Base-by-base conservation (phyloP, 2,888 invertebrate species). In the Diaphora mendica region DNA sequence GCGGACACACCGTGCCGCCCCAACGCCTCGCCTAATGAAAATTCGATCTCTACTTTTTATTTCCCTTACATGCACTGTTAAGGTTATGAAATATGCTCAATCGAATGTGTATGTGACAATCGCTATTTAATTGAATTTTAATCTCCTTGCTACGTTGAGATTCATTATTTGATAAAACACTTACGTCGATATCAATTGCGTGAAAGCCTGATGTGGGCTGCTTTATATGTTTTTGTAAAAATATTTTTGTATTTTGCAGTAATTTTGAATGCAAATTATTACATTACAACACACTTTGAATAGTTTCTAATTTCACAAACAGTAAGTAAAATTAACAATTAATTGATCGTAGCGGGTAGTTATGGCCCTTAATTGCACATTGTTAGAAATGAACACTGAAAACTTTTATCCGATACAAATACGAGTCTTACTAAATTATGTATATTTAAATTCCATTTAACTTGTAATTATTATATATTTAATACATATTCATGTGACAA, bases 11-110 rank as follows among this genome's bases (percentile, higher is more conserved):
- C 90, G 95, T 93, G 92, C 95, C 94, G 94, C 95, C 91, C 93
- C 91, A 91, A 93, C 94, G 94, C 95, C 92, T 94, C 92, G 89
- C 90, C 92, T 95, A 95, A 95, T 95, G 95, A 95, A 95, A 95
- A 94, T 92, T 92, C 93, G 88, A 93, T 94, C 93, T 91, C 87
- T 92, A 91, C 91, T 92, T 93, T 93, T 91, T 92, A 88, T 87
- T 89, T 86, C 83, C 84, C 83, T 82, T 86, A 86, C 86, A 87
- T 78, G 82, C 82, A 82, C 88, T 87, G 89, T 82, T 87, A 89
- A 89, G 86, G 86, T 88, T 88, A 89, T 85, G 86, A 88, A 82
- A 78, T 78, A 89, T 86, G 86, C 85, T 88, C 89, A 88, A 89
- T 89, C 83, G 85, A 87, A 89, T 78, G 74, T 74, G 70, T 69